Conservation (phyloP, 2,797 vertebrate genomes). For the Pseudotriccus pelzelni region DNA sequence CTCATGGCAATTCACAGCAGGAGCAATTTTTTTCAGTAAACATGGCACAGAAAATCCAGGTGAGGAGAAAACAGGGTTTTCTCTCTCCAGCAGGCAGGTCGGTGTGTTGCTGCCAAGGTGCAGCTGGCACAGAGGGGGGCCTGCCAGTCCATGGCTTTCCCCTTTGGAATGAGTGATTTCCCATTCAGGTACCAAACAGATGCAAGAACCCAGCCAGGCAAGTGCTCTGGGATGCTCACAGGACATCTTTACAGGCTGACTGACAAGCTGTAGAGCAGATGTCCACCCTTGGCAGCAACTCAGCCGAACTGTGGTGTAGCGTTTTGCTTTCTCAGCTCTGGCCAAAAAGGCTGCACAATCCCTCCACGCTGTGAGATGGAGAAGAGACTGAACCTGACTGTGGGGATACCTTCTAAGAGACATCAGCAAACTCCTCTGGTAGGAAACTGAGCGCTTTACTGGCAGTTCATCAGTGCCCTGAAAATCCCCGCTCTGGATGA, state of each 20-base stretch:
- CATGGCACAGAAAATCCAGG: not conserved
- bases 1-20: not conserved
- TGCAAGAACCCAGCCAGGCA: not conserved
- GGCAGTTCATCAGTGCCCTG: not conserved
- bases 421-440: not conserved
- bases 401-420: not conserved
- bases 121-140: not conserved
- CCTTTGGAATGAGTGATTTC: not conserved
- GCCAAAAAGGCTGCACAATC: constrained; percentile 3
- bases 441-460: not conserved
- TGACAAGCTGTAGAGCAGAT: constrained; percentile 47
- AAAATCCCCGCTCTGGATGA: not conserved
- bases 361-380: not conserved
- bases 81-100: not conserved
- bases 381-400: not conserved
- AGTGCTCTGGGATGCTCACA: not conserved
- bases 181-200: not conserved
- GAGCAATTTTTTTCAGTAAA: not conserved
- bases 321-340: not conserved
- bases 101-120: accelerated
- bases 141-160: not conserved
- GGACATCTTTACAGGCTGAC: not conserved
- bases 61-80: not conserved
- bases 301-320: not conserved
- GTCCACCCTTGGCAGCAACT: constrained; percentile 10